Evolutionary conservation across 2,113 vertebrate species (phyloP), one percentile per base, ranked within the genome.

Genomic region (Abramis brama): DNA sequence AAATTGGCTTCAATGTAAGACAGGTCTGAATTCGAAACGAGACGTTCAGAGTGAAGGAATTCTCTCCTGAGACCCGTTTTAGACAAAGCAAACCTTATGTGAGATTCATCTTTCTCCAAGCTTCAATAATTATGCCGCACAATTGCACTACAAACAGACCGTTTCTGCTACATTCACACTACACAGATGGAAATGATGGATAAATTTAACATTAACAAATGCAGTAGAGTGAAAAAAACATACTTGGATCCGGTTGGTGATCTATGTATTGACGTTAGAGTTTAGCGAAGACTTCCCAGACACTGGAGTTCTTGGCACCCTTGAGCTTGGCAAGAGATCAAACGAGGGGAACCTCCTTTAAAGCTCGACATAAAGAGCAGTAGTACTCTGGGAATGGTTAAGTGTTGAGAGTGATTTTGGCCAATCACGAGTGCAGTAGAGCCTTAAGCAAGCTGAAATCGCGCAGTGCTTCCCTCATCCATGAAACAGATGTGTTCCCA

Each of bases 361-460:
- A 68, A 50, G 43, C 79, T 6, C 0, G 12, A 52, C 30, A 71
- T 79, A 15, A 83, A 55, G 81, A 83, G 47, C 30, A 12, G 43
- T 83, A 52, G 4, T 9, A 57, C 30, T 71, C 66, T 83, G 81
- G 81, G 30, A 83, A 71, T 83, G 68, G 47, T 73, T 83, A 36
- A 71, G 66, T 73, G 64, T 83, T 83, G 81, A 83, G 66, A 73
- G 81, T 17, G 43, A 68, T 82, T 82, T 82, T 2, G 17, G 81
- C 30, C 50, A 39, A 83, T 83, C 81, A 57, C 25, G 2, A 9
- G 39, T 66, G 36, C 59, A 81, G 23, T 9, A 57, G 79, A 64
- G 59, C 78, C 30, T 39, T 10, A 27, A 79, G 52, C 77, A 79
- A 60, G 36, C 36, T 9, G 78, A 77, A 15, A 84, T 60, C n/a